phyloP scores from a whole-genome alignment of 1,140 invertebrate species.

The Heliconius congener region DNA sequence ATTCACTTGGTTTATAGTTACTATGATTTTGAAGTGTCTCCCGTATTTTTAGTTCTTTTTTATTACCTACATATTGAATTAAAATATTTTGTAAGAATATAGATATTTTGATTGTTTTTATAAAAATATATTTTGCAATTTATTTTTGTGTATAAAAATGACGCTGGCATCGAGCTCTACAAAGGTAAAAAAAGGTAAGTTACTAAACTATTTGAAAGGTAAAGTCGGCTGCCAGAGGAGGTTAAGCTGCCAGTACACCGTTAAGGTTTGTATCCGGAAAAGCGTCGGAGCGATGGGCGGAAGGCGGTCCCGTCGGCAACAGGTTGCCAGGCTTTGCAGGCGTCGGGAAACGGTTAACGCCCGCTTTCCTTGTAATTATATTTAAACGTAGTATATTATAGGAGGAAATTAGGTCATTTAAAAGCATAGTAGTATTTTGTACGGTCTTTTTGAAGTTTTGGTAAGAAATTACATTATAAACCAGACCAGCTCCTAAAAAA shows the following conservation, averaged over 20 bases:
- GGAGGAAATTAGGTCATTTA: neutral
- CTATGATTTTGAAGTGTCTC: conserved; percentile 62
- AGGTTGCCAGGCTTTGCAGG: conserved; percentile 67
- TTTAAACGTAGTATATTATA: conserved; percentile 4
- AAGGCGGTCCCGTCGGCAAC: conserved; percentile 78
- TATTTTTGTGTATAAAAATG: conserved; percentile 62
- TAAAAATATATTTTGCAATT: conserved; percentile 41
- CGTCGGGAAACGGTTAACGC: conserved; percentile 49
- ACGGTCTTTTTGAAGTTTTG: no score
- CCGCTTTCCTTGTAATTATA: conserved; percentile 46
- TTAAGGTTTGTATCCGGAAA: conserved; percentile 40
- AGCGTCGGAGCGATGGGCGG: conserved; percentile 67
- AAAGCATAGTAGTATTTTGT: neutral
- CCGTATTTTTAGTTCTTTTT: conserved; percentile 49
- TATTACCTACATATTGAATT: conserved; percentile 46
- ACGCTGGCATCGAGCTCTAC: conserved; percentile 30
- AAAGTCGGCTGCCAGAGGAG: neutral
- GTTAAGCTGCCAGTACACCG: neutral
- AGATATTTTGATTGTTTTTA: conserved; percentile 54
- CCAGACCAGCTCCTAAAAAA: no score
- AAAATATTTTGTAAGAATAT: conserved; percentile 39
- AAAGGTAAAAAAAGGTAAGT: conserved; percentile 11
- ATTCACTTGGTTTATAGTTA: conserved; percentile 54
- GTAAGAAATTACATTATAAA: no score
- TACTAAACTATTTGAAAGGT: neutral